These are phyloP conservation scores for Scaptodrosophila latifasciaeformis DNA, from an alignment of 2,888 invertebrate genomes.

Conservation along the genomic window DNA sequence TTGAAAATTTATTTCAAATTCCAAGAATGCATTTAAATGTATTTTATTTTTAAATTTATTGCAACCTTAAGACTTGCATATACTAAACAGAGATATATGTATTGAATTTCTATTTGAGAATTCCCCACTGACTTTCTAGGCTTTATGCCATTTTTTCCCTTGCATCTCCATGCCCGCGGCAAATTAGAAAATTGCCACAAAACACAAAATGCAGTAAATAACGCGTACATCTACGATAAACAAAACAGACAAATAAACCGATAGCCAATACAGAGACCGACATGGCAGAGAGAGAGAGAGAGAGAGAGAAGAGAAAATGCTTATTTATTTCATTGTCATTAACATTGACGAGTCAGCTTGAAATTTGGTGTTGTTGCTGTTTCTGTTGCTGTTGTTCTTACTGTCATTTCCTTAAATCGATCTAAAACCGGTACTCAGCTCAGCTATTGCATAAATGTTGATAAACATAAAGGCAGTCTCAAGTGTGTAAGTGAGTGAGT, in stretches of 20 bases:
- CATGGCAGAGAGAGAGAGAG: background rate
- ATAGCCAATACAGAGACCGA: constrained; percentile 11
- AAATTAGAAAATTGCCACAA: constrained; percentile 17
- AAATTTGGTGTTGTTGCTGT: constrained; percentile 22
- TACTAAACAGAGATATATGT: too few species aligned
- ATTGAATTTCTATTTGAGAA: too few species aligned
- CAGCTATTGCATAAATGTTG: constrained; percentile 48
- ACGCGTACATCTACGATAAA: constrained; percentile 17
- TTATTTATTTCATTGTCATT: constrained; percentile 54
- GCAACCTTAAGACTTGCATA: too few species aligned
- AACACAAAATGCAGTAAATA: constrained; percentile 40
- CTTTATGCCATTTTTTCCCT: background rate
- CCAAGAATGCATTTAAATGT: too few species aligned
- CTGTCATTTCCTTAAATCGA: constrained; percentile 18
- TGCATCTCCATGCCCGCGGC: background rate
- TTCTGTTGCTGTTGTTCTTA: constrained; percentile 11
- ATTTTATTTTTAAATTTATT: too few species aligned
- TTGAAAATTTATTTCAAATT: too few species aligned
- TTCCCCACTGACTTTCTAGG: too few species aligned
- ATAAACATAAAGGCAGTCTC: too few species aligned
- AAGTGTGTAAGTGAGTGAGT: too few species aligned
- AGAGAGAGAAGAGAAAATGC: background rate
- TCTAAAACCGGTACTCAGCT: constrained; percentile 11
- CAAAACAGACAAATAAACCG: constrained; percentile 40
- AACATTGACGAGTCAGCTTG: constrained; percentile 53